Conservation (phyloP, 2,888 invertebrate species). For the Agonopterix subpropinquella region DNA sequence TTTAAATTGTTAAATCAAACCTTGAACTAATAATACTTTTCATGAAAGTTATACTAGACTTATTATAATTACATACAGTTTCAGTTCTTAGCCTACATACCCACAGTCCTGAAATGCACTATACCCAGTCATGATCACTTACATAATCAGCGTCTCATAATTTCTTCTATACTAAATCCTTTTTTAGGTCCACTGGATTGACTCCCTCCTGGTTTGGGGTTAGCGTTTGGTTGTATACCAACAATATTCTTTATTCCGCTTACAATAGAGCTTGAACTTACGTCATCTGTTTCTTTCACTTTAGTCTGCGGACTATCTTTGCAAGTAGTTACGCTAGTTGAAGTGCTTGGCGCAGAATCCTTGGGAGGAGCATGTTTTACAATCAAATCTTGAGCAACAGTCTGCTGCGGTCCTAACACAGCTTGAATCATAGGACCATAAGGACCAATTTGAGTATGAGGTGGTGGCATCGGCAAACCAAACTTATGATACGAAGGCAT, state of each 20-base stretch:
- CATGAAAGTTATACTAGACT: conserved; percentile 32
- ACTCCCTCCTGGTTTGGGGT: conserved; percentile 72
- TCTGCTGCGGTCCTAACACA: conserved; percentile 64
- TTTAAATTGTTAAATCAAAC: conserved; percentile 40
- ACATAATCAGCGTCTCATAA: conserved; percentile 85
- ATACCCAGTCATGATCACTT: conserved; percentile 12
- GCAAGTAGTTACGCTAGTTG: conserved; percentile 55
- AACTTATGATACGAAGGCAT: conserved; percentile 70
- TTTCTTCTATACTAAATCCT: conserved; percentile 93
- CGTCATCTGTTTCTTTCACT: conserved; percentile 40
- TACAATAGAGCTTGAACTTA: conserved; percentile 54
- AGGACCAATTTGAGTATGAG: conserved; percentile 54
- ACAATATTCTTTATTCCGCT: conserved; percentile 71
- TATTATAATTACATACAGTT: conserved; percentile 13
- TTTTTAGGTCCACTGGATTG: conserved; percentile 81
- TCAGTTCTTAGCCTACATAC: conserved; percentile 3
- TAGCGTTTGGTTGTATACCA: conserved; percentile 62
- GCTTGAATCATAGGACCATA: conserved; percentile 55
- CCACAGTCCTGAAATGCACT: conserved; percentile 23
- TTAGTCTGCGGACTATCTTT: conserved; percentile 39
- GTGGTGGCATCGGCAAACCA: conserved; percentile 63
- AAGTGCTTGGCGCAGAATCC: conserved; percentile 52
- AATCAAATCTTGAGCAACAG: conserved; percentile 69
- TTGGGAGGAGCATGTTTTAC: conserved; percentile 71
- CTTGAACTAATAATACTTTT: conserved; percentile 67